Evolutionary conservation across 1,140 invertebrate species (phyloP).

Genomic region (Philotrypesis tridentata): DNA sequence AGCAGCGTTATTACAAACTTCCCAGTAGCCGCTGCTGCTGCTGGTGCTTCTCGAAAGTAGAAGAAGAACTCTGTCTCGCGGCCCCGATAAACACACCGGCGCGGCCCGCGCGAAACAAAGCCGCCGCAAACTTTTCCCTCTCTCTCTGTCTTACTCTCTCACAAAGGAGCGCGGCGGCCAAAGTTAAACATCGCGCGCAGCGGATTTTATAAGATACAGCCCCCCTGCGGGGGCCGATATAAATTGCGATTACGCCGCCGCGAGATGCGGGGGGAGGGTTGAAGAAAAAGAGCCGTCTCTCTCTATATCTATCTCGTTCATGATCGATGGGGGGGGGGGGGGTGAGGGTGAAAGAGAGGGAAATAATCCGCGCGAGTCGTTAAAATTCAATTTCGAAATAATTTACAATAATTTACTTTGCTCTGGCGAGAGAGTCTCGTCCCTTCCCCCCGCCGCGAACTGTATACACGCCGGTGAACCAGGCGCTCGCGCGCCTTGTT

Average conservation of each 20-base stretch:
- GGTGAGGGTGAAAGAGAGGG: not conserved
- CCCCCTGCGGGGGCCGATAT: constrained; percentile 1
- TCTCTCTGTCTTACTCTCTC: too few species aligned
- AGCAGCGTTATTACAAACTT: constrained; percentile 37
- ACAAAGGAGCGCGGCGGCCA: not conserved
- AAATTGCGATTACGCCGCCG: constrained; percentile 37
- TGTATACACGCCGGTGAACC: not conserved
- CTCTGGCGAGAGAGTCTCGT: too few species aligned
- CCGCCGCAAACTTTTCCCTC: constrained; percentile 38
- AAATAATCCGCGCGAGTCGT: not conserved
- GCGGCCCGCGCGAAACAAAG: constrained; percentile 25
- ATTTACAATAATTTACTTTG: constrained; percentile 37
- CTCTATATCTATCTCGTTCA: too few species aligned
- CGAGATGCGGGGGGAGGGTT: too few species aligned
- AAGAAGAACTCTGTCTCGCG: constrained; percentile 17
- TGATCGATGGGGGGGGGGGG: too few species aligned
- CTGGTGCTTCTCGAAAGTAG: not conserved
- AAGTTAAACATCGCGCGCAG: constrained; percentile 21
- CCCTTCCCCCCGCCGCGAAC: too few species aligned
- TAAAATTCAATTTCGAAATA: constrained; percentile 43
- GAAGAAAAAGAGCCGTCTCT: not conserved
- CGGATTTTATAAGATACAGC: constrained; percentile 14
- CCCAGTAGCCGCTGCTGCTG: not conserved
- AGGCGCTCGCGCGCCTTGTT: not conserved
- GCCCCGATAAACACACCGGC: constrained; percentile 9